Evolutionary conservation across 2,113 vertebrate species (phyloP).

Genomic region (Chinchilla lanigera): DNA sequence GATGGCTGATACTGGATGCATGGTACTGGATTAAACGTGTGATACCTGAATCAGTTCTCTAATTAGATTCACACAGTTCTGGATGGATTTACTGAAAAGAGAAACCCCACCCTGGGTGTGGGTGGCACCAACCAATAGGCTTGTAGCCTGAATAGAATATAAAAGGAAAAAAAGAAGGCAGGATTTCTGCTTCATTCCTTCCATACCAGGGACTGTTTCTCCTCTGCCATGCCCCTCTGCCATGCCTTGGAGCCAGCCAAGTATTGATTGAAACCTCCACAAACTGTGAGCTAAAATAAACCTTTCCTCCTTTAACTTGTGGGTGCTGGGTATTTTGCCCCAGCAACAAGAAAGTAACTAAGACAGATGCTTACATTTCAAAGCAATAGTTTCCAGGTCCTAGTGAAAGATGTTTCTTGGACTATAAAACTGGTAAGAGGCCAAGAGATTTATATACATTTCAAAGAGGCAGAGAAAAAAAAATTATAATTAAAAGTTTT

Average conservation of each 20-base stretch:
- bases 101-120: not conserved
- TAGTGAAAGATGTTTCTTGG: conserved; percentile 15
- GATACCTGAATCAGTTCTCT: not conserved
- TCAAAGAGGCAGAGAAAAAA: conserved; percentile 29
- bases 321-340: not conserved
- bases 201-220: not conserved
- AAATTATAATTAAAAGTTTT: not conserved
- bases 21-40: not conserved
- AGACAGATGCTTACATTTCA: not conserved
- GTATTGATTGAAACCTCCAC: not conserved
- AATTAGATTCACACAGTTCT: not conserved
- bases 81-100: not conserved
- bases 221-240: not conserved
- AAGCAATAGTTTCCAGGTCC: not conserved
- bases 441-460: not conserved
- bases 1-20: not conserved
- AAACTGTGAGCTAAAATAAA: not conserved
- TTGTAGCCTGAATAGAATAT: not conserved
- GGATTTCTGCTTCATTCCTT: not conserved
- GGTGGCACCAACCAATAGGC: not conserved
- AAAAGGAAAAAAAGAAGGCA: not conserved
- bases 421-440: not conserved
- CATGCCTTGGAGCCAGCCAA: not conserved
- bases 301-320: not conserved
- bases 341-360: not conserved